Evolutionary conservation across 2,888 invertebrate genomes (phyloP).

Genomic region (Craniophora ligustri): DNA sequence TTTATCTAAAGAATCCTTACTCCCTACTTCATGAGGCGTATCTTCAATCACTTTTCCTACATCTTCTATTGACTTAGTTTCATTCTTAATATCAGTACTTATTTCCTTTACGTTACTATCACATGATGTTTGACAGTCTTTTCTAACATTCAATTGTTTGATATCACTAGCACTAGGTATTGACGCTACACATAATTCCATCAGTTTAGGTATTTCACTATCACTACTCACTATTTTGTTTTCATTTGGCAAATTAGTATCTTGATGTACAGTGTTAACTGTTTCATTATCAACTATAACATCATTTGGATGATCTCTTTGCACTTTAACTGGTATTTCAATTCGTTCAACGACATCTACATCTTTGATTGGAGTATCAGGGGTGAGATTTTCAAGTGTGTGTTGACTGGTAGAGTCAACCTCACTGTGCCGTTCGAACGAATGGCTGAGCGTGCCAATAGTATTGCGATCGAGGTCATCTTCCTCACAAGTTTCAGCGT

Average conservation of each 20-base stretch:
- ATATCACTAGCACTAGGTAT: conserved; percentile 81
- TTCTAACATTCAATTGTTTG: conserved; percentile 76
- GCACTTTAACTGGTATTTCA: conserved; percentile 56
- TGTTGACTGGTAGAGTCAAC: conserved; percentile 76
- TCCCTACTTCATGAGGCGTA: conserved; percentile 59
- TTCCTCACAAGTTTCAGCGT: conserved; percentile 66
- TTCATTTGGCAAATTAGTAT: conserved; percentile 79
- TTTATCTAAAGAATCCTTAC: conserved; percentile 57
- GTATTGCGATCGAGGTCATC: conserved; percentile 80
- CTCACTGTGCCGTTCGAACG: conserved; percentile 81
- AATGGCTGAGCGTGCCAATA: conserved; percentile 82
- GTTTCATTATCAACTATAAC: conserved; percentile 59
- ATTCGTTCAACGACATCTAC: conserved; percentile 62
- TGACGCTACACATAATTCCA: conserved; percentile 80
- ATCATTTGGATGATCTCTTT: conserved; percentile 47
- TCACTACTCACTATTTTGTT: conserved; percentile 71
- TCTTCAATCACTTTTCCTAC: conserved; percentile 61
- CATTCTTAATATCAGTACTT: conserved; percentile 77
- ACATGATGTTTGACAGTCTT: conserved; percentile 84
- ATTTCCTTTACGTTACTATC: conserved; percentile 77
- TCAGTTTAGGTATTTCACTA: conserved; percentile 79
- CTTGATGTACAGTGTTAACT: conserved; percentile 51
- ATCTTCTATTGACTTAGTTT: conserved; percentile 84
- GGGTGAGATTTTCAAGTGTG: conserved; percentile 81
- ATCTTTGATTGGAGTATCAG: conserved; percentile 81